These are phyloP conservation scores for Discoglossus pictus DNA, from an alignment of 2,797 vertebrate genomes.

Conservation along the genomic window DNA sequence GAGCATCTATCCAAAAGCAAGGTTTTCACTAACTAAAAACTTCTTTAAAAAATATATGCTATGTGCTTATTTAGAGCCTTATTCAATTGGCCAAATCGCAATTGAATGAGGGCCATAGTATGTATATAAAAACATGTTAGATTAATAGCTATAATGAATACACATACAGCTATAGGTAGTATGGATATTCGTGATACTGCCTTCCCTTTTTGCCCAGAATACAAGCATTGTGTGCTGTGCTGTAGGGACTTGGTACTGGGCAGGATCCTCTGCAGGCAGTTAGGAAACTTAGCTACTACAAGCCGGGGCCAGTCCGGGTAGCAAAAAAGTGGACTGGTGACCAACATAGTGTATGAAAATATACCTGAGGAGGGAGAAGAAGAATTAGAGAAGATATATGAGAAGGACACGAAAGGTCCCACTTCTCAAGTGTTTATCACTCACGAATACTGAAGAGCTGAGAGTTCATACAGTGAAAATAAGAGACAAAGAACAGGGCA, in stretches of 20 bases:
- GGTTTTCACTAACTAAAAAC: too few relatives aligned
- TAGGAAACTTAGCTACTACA: constrained; percentile 73
- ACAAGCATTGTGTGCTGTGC: constrained; percentile 79
- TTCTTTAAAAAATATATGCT: too few relatives aligned
- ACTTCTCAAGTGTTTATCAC: constrained; percentile 36
- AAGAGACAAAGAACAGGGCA: constrained; percentile 78
- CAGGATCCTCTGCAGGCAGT: constrained; percentile 66
- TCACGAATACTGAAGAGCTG: constrained; percentile 96
- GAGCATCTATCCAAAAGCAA: too few relatives aligned
- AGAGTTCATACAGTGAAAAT: constrained; percentile 98
- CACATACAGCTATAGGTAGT: too few relatives aligned
- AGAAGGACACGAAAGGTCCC: too few relatives aligned
- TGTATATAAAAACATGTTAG: too few relatives aligned
- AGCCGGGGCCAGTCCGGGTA: constrained; percentile 84
- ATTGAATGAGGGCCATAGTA: too few relatives aligned
- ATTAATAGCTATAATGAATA: too few relatives aligned
- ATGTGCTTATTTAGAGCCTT: too few relatives aligned
- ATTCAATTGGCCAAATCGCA: too few relatives aligned
- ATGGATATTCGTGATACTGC: constrained; percentile 53
- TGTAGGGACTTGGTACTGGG: constrained; percentile 64
- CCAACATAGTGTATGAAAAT: constrained; percentile 93
- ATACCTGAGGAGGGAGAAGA: constrained; percentile 81
- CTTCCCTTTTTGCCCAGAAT: constrained; percentile 58
- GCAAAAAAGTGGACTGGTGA: constrained; percentile 87
- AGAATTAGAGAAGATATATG: too few relatives aligned